These are phyloP conservation scores for Condylostylus longicornis DNA, from an alignment of 1,140 invertebrate genomes.

Conservation along the genomic window DNA sequence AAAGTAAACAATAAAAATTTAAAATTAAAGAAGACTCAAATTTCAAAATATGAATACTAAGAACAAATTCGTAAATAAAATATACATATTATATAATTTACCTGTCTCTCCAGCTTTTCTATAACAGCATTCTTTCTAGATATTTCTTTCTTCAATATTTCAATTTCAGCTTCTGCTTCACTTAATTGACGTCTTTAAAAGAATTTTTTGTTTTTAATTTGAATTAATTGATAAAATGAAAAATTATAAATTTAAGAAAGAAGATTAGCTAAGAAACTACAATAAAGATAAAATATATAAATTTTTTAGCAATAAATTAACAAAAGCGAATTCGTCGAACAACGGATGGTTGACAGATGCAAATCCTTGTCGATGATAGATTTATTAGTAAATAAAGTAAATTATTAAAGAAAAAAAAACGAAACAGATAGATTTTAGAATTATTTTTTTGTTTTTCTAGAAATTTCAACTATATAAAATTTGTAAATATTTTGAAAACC, in stretches of 20 bases:
- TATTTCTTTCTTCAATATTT: constrained; percentile 16
- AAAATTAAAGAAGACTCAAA: background rate
- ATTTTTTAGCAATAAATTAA: constrained; percentile 4
- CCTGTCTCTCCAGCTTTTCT: constrained; percentile 14
- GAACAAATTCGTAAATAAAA: background rate
- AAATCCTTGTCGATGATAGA: too few relatives aligned
- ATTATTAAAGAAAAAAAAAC: too few relatives aligned
- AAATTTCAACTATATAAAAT: too few relatives aligned
- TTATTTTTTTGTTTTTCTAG: too few relatives aligned
- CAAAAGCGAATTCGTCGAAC: background rate
- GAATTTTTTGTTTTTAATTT: too few relatives aligned
- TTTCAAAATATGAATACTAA: too few relatives aligned
- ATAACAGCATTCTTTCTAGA: constrained; percentile 13
- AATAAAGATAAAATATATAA: constrained; percentile 1
- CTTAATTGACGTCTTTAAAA: constrained; percentile 21
- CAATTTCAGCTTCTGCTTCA: constrained; percentile 21
- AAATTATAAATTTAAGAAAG: background rate
- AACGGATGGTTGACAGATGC: too few relatives aligned
- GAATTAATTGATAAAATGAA: background rate
- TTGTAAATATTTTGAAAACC: too few relatives aligned
- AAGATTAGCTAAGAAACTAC: constrained; percentile 1
- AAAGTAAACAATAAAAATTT: background rate
- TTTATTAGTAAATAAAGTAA: too few relatives aligned
- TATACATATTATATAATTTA: background rate
- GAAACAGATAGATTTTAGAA: too few relatives aligned